Conservation (phyloP, 2,113 vertebrate genomes). For the Lamprotornis superbus region DNA sequence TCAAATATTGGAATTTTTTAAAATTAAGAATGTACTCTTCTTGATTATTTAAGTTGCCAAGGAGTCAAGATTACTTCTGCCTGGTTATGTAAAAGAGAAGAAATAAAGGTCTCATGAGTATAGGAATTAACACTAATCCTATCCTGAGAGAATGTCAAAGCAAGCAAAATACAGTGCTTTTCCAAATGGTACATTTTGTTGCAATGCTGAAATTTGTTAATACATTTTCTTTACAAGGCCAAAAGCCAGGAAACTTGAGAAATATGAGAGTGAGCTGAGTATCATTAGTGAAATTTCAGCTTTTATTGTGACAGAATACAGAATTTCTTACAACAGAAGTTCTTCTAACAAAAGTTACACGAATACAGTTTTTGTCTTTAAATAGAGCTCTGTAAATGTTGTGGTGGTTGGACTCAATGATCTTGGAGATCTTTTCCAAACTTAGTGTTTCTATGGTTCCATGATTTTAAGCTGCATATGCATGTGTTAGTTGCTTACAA, state of each 20-base stretch:
- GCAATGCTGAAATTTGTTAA: neutral
- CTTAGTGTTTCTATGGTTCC: neutral
- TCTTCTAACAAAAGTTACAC: neutral
- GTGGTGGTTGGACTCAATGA: accelerated
- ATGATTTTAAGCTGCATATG: neutral
- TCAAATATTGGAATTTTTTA: neutral
- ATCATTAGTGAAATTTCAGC: constrained; percentile 7
- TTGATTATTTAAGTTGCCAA: neutral
- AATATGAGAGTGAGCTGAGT: neutral
- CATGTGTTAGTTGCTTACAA: neutral
- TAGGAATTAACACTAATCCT: constrained; percentile 35
- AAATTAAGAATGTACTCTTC: neutral
- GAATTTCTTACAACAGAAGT: neutral
- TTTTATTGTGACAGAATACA: neutral
- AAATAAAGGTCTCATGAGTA: neutral
- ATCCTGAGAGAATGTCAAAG: constrained; percentile 28
- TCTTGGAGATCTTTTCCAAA: neutral
- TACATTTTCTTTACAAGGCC: neutral
- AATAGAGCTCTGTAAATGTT: neutral
- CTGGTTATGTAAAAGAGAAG: constrained; percentile 16
- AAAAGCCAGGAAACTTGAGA: constrained; percentile 25
- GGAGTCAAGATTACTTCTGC: constrained; percentile 16
- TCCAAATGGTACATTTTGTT: neutral
- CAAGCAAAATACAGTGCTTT: neutral
- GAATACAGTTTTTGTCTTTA: neutral